Percentiles rank a stretch among this genome's conserved stretches.
Conservation (phyloP, 2,888 invertebrate genomes). For the Pheosia tremula region DNA sequence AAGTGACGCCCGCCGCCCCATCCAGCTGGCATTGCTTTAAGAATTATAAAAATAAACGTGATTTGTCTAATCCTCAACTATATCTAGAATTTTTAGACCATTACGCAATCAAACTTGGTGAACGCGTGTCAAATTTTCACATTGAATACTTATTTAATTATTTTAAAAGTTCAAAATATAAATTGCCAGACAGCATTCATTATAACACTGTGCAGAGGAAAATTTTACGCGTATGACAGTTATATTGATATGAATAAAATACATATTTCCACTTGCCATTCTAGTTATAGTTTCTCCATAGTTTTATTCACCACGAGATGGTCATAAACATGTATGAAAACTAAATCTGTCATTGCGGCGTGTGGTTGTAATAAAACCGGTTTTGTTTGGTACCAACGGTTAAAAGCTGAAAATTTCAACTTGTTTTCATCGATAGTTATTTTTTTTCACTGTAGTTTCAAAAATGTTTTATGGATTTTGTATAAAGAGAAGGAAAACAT, state of each 20-base stretch:
- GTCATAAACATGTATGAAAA: constrained; percentile 21
- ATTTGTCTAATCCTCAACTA: constrained; percentile 59
- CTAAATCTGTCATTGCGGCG: constrained; percentile 53
- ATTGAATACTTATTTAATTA: not conserved
- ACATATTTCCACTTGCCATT: not conserved
- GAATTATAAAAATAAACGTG: constrained; percentile 68
- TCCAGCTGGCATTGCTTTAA: constrained; percentile 65
- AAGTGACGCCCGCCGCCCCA: constrained; percentile 44
- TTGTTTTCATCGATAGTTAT: constrained; percentile 1
- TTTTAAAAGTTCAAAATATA: not conserved
- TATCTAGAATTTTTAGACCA: constrained; percentile 47
- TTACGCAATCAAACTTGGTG: constrained; percentile 35
- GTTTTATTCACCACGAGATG: constrained; percentile 1
- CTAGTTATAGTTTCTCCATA: not conserved
- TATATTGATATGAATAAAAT: not conserved
- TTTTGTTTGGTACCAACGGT: constrained; percentile 9
- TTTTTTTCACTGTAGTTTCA: not conserved
- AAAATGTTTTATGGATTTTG: not conserved
- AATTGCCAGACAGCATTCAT: not conserved
- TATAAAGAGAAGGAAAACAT: not conserved
- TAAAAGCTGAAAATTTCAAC: constrained; percentile 2
- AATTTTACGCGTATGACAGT: not conserved
- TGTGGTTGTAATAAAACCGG: constrained; percentile 32
- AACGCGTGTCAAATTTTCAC: not conserved
- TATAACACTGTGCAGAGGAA: not conserved